phyloP scores from a whole-genome alignment of 2,113 vertebrate species.

The Alouatta palliata region DNA sequence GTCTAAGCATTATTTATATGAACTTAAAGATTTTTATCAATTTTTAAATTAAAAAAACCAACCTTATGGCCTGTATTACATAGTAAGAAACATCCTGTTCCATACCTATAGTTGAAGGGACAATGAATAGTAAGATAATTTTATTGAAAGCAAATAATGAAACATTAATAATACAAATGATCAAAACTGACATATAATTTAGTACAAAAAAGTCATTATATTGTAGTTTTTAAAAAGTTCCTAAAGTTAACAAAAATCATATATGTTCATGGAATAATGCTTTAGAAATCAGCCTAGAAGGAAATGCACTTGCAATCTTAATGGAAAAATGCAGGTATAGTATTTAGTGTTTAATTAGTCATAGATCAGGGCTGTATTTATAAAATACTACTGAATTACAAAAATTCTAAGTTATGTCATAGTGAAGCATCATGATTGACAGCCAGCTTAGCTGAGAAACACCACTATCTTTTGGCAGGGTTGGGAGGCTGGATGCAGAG shows the following conservation, averaged over 20 bases:
- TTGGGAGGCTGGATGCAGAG: background rate
- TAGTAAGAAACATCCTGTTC: conserved; percentile 97
- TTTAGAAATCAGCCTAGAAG: conserved; percentile 51
- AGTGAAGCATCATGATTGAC: background rate
- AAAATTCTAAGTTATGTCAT: background rate
- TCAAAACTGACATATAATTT: background rate
- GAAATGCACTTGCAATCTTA: background rate
- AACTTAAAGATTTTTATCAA: conserved; percentile 32
- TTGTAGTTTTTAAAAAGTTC: background rate
- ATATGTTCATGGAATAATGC: background rate
- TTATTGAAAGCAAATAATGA: conserved; percentile 55
- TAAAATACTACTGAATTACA: background rate
- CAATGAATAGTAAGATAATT: conserved; percentile 41
- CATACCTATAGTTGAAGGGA: conserved; percentile 87
- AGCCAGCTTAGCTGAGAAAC: background rate
- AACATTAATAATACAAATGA: conserved; percentile 12
- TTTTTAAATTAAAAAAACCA: conserved; percentile 61
- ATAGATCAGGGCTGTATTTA: background rate
- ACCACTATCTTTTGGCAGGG: background rate
- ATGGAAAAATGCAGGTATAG: background rate
- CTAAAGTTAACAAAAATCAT: conserved; percentile 4
- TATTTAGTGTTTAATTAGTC: background rate
- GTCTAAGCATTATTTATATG: conserved; percentile 16
- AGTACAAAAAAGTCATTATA: background rate
- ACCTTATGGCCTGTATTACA: conserved; percentile 96